Percentiles rank a stretch among this genome's conserved stretches.
Conservation (phyloP, 2,113 vertebrate genomes). For the Cyphomyrus plagiostoma region DNA sequence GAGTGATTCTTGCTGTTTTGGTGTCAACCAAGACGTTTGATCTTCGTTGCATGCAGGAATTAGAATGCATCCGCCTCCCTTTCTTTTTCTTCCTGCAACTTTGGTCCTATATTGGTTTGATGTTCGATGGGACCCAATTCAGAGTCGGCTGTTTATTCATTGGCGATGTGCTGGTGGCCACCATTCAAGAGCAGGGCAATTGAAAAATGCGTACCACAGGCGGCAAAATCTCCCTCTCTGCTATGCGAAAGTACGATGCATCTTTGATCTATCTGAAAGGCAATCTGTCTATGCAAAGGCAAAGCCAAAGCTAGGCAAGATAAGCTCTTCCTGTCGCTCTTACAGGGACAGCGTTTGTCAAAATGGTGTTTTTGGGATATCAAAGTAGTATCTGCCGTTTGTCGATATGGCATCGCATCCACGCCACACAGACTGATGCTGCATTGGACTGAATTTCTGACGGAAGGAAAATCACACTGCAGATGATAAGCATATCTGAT, state of each 20-base stretch:
- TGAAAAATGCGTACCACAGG: background rate
- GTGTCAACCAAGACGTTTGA: background rate
- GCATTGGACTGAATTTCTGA: background rate
- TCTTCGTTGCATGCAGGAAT: background rate
- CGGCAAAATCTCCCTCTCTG: background rate
- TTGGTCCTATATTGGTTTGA: constrained; percentile 8
- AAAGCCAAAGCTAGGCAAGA: background rate
- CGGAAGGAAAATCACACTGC: background rate
- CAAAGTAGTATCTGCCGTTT: background rate
- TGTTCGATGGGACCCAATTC: background rate
- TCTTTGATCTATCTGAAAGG: constrained; percentile 15
- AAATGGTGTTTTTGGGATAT: background rate
- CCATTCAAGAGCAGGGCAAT: background rate
- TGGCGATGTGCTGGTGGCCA: background rate
- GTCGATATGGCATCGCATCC: background rate
- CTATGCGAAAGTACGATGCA: constrained; percentile 1
- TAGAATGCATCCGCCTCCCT: background rate
- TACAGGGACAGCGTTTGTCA: constrained; percentile 10
- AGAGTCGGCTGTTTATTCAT: background rate
- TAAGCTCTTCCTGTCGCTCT: background rate
- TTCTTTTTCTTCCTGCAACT: background rate
- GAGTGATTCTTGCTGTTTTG: background rate
- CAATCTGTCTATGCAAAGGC: background rate
- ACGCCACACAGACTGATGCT: background rate
- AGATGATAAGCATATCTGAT: background rate